These are phyloP conservation scores for Sphaerophoria rueppellii DNA, from an alignment of 2,888 invertebrate species.

Conservation along the genomic window DNA sequence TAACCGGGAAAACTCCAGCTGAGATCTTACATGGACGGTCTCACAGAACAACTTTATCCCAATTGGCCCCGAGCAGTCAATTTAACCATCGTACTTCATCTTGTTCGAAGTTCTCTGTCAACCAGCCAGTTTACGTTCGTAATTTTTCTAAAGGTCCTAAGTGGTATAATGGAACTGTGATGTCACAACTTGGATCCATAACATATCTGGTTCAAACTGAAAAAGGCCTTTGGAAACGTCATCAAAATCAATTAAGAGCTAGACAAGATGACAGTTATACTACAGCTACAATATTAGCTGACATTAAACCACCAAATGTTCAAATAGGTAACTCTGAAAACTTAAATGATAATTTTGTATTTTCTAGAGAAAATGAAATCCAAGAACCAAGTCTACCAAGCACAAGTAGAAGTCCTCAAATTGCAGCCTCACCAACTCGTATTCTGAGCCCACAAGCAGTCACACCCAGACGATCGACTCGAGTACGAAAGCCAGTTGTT, in stretches of 20 bases:
- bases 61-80: background rate
- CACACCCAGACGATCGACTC: background rate
- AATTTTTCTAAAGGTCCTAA: slow-evolving; percentile 25
- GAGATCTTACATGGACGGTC: background rate
- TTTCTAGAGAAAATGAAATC: background rate
- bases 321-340: background rate
- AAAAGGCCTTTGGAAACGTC: slow-evolving; percentile 24
- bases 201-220: slow-evolving; percentile 17
- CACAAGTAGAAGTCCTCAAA: background rate
- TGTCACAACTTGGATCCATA: slow-evolving; percentile 18
- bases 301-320: background rate
- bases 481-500: background rate
- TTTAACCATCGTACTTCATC: background rate
- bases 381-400: no score
- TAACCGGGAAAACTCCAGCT: background rate
- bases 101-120: background rate
- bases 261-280: slow-evolving; percentile 6
- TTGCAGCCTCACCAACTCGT: background rate
- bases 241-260: background rate
- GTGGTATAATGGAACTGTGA: slow-evolving; percentile 22
- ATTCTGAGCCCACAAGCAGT: background rate
- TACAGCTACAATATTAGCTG: background rate
- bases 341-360: background rate
- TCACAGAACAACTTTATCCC: background rate
- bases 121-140: slow-evolving; percentile 11